Base-by-base conservation (phyloP, 2,888 invertebrate species). In the Pimpla rufipes region DNA sequence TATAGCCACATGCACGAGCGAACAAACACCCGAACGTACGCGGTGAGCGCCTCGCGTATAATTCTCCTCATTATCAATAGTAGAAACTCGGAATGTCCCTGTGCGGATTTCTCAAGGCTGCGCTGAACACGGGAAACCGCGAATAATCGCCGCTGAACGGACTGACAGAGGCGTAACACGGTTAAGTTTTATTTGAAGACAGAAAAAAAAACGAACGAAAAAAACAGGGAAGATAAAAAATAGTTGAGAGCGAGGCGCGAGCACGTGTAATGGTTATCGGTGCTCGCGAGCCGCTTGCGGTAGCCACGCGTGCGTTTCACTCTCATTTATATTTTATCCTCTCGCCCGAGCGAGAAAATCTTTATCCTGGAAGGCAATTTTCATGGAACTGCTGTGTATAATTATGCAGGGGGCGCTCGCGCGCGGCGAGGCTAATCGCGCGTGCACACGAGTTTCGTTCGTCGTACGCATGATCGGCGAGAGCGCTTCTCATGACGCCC, bases 361-460 rank as follows among this genome's bases (percentile, higher is more conserved):
- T 81, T 74, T 42, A 68, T 64, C 59, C 64, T 70, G 50, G 42
- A 70, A 70, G 77, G 67, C 67, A 64, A 76, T 84, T 84, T 84
- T 81, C 76, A 80, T 70, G 73, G 75, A 84, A 84, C 80, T 76
- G 23, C 64, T 70, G 71, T 78, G 45, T 73, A 37, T 59, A 79
- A 75, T 83, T 45, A 68, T 67, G 45, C 50, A 57, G 74, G 23
- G 66, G 29, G 29, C 3, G 64, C 40, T 23, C 47, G 50, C 21
- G 23, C 37, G 16, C 42, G 66, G 64, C 10, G 55, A 37, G 7
- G 57, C 45, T 76, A 79, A 83, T 79, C 62, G 75, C 64, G 57
- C 67, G 64, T 77, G 67, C 68, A 47, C 37, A 71, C 35, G 66
- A 45, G 55, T 29, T 73, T 18, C 29, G 45, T 35, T 42, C 23